These are phyloP conservation scores for Erythrolamprus reginae DNA, from an alignment of 2,113 vertebrate genomes.

Conservation along the genomic window DNA sequence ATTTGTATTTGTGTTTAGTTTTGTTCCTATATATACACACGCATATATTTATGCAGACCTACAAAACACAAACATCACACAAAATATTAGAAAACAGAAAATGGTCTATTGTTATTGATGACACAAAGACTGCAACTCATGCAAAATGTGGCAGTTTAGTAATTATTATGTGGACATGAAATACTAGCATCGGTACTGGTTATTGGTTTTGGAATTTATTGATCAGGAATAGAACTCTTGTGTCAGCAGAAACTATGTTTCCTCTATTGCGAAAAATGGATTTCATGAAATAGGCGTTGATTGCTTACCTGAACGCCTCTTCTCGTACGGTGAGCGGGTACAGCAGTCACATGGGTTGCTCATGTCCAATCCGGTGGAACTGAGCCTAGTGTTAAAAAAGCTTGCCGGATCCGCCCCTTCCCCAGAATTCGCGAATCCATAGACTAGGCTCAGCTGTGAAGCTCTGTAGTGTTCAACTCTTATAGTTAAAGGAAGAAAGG, in stretches of 20 bases:
- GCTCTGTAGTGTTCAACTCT: too few relatives aligned
- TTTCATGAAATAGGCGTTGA: too few relatives aligned
- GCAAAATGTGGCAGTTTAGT: neutral
- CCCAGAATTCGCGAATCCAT: too few relatives aligned
- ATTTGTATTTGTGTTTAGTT: neutral
- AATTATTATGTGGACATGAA: neutral
- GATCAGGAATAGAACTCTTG: neutral
- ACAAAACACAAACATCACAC: neutral
- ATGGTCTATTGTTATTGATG: neutral
- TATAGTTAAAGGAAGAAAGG: too few relatives aligned
- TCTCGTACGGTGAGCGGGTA: too few relatives aligned
- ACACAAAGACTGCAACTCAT: neutral
- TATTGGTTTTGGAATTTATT: neutral
- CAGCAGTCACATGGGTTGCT: too few relatives aligned
- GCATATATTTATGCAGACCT: neutral
- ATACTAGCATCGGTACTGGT: neutral
- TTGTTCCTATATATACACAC: neutral
- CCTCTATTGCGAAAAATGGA: neutral
- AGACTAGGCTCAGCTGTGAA: too few relatives aligned
- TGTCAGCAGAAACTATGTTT: neutral
- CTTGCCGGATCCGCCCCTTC: too few relatives aligned
- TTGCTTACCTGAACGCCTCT: too few relatives aligned
- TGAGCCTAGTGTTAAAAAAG: too few relatives aligned
- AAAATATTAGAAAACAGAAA: neutral
- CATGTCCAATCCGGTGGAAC: too few relatives aligned